Evolutionary conservation across 2,797 vertebrate species (phyloP), one percentile per base, ranked within the genome.

Genomic region (Tachyglossus aculeatus): DNA sequence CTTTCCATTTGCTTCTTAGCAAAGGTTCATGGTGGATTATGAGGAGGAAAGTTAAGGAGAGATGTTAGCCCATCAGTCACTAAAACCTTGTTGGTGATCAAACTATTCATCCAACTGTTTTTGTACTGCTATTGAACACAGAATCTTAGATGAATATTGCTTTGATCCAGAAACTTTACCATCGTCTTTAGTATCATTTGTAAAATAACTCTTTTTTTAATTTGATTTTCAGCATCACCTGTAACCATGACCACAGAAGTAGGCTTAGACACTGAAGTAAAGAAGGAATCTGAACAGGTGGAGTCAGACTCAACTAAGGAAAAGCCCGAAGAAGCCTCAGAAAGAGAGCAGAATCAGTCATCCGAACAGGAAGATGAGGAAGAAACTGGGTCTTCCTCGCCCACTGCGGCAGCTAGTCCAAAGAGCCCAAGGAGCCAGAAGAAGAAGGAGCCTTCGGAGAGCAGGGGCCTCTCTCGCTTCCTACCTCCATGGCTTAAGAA

Each of bases 401-500:
- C 77, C 76, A 24, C 56, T 25, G 59, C 72, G 69, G 66, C 65
- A 55, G 51, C 81, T 59, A 86, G 70, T 68, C 88, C 82, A 78
- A 92, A 85, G 33, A 90, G 88, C 55, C 85, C 88, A 39, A 78
- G 54, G 4, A 88, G 57, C 38, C 90, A 79, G 65, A 93, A 93
- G 41, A 93, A 92, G 67, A 96, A 94, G 60, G 88, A 93, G 37
- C 71, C 78, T 1, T 44, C 87, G 27, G 91, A 92, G 80, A 92
- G 93, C 53, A 95, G 95, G 89, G 96, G 97, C 24, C 95, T 99
- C 88, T 95, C 96, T 81, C 95, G 97, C 37, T 99, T 98, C 78
- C 90, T 99, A 62, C 97, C 97, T 6, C 94, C 96, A 48, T 99
- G 98, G 98, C 94, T 97, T 89, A 99, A 97, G 90, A 98, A 97